phyloP scores from a whole-genome alignment of 2,113 vertebrate genomes.

The Hypanus sabinus region DNA sequence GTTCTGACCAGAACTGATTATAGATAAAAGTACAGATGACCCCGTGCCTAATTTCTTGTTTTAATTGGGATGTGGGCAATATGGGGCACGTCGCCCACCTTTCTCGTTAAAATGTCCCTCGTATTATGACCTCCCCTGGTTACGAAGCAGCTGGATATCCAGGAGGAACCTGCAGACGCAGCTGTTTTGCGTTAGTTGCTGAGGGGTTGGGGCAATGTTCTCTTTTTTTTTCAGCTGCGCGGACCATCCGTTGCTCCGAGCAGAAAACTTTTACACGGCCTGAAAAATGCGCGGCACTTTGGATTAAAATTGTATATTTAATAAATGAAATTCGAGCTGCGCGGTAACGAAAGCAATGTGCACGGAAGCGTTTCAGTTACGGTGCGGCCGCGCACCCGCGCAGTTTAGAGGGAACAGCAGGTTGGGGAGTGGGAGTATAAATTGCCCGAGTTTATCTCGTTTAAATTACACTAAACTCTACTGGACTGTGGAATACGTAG shows the following conservation, averaged over 20 bases:
- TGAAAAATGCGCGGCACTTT: too few species aligned
- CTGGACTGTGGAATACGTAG: background rate
- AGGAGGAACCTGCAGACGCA: background rate
- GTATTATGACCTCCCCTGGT: too few species aligned
- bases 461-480: background rate
- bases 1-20: background rate
- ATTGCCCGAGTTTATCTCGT: background rate
- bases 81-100: too few species aligned
- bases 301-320: too few species aligned
- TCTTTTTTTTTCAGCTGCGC: too few species aligned
- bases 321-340: too few species aligned
- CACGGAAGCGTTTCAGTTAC: too few species aligned
- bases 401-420: too few species aligned
- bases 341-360: too few species aligned
- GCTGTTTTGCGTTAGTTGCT: conserved; percentile 2
- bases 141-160: background rate
- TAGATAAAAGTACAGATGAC: background rate
- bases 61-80: background rate
- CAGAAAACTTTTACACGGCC: too few species aligned
- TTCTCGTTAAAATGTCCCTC: background rate
- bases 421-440: background rate
- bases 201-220: background rate
- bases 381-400: too few species aligned
- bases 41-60: background rate
- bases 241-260: too few species aligned